phyloP scores from a whole-genome alignment of 2,797 vertebrate species.

The Pelochelys cantorii region DNA sequence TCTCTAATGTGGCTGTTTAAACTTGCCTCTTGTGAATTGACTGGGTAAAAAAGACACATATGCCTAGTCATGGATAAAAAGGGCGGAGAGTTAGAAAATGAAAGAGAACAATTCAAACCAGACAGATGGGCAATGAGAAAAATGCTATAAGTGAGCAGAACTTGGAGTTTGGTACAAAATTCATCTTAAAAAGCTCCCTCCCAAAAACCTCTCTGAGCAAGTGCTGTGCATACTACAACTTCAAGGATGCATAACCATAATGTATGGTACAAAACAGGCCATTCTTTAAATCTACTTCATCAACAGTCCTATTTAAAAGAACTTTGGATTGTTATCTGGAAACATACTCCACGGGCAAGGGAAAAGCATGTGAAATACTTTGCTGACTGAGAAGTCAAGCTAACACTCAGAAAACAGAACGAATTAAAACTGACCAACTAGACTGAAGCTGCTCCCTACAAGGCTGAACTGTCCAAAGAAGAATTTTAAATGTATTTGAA shows the following conservation, averaged over 20 bases:
- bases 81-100: background rate
- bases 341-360: background rate
- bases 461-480: background rate
- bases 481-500: background rate
- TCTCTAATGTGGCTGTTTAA: background rate
- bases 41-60: background rate
- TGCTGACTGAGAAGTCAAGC: background rate
- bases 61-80: background rate
- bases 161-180: background rate
- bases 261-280: background rate
- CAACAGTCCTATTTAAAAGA: background rate
- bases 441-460: background rate
- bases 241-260: background rate
- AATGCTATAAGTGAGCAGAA: background rate
- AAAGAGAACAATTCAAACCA: background rate
- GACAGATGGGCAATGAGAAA: background rate
- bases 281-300: background rate
- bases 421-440: background rate
- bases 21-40: accelerated
- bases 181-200: accelerated
- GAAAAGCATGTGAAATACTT: background rate
- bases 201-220: accelerated
- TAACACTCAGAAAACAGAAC: background rate
- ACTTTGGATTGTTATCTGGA: background rate
- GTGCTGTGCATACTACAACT: accelerated